A percentile compares a stretch with the other conserved stretches of the same genome.
These are phyloP conservation scores for Condylura cristata DNA, from an alignment of 2,113 vertebrate genomes.

Conservation along the genomic window DNA sequence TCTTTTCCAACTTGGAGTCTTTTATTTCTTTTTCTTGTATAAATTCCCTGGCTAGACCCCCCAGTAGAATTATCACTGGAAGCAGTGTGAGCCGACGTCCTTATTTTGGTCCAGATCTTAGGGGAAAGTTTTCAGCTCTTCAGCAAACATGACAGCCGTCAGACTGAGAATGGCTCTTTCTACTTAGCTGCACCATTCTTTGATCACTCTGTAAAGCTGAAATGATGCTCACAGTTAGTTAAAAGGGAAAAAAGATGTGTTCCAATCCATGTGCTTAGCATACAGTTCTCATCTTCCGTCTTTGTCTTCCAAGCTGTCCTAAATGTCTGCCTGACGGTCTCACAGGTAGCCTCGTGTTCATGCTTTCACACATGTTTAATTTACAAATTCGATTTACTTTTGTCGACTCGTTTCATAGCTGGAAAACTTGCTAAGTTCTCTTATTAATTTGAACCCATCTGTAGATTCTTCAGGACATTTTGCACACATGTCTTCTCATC, in stretches of 20 bases:
- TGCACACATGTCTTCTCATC: background rate
- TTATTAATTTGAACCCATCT: conserved; percentile 30
- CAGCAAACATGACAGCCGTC: background rate
- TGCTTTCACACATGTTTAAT: background rate
- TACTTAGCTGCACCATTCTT: background rate
- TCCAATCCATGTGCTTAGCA: background rate
- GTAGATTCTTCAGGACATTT: background rate
- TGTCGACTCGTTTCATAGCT: background rate
- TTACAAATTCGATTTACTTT: conserved; percentile 38
- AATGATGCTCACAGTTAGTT: background rate
- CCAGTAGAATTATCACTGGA: background rate
- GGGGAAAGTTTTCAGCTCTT: background rate
- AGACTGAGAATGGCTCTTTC: background rate
- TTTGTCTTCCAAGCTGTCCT: background rate
- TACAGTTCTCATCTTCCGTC: conserved; percentile 11
- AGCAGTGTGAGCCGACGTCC: background rate
- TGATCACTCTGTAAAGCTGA: background rate
- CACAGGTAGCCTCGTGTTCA: background rate
- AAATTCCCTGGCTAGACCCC: background rate
- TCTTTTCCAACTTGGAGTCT: background rate
- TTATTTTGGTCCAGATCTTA: background rate
- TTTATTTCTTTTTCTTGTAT: conserved; percentile 8
- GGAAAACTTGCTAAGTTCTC: background rate
- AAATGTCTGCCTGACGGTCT: background rate
- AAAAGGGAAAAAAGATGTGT: background rate